phyloP scores from a whole-genome alignment of 2,888 invertebrate genomes.

The Drosophila nr. medialis region DNA sequence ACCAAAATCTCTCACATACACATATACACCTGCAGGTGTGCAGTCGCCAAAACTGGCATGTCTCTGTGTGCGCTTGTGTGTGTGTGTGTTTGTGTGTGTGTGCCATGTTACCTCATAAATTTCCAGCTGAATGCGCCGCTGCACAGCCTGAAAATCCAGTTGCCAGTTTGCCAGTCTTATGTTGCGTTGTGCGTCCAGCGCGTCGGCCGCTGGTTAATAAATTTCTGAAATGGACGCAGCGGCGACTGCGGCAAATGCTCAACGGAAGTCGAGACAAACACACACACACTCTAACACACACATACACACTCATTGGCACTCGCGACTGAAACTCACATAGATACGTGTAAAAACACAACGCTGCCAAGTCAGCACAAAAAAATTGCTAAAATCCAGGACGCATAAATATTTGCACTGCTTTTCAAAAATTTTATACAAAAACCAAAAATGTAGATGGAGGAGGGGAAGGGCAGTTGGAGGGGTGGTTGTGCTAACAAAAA shows the following conservation, averaged over 20 bases:
- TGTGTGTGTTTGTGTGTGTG: background rate
- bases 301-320: slow-evolving; percentile 10
- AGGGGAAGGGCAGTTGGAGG: too few relatives aligned
- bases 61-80: slow-evolving; percentile 2
- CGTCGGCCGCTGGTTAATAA: slow-evolving; percentile 65
- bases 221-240: slow-evolving; percentile 69
- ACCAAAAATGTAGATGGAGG: slow-evolving; percentile 18
- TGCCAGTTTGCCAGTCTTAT: slow-evolving; percentile 45
- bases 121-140: slow-evolving; percentile 80
- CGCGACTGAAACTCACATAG: slow-evolving; percentile 2
- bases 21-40: slow-evolving; percentile 45
- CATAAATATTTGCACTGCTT: slow-evolving; percentile 71
- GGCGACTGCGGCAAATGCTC: slow-evolving; percentile 71
- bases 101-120: slow-evolving; percentile 77
- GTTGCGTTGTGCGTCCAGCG: slow-evolving; percentile 27
- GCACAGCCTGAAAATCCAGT: slow-evolving; percentile 76
- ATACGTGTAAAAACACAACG: slow-evolving; percentile 3
- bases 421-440: slow-evolving; percentile 56
- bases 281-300: slow-evolving; percentile 16
- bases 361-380: slow-evolving; percentile 39
- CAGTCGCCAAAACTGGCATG: slow-evolving; percentile 44
- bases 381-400: slow-evolving; percentile 45
- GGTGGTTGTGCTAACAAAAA: slow-evolving; percentile 28
- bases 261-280: slow-evolving; percentile 61
- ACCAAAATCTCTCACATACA: slow-evolving; percentile 41